Evolutionary conservation across 1,140 invertebrate species (phyloP).

Genomic region (Eubasilissa regina): DNA sequence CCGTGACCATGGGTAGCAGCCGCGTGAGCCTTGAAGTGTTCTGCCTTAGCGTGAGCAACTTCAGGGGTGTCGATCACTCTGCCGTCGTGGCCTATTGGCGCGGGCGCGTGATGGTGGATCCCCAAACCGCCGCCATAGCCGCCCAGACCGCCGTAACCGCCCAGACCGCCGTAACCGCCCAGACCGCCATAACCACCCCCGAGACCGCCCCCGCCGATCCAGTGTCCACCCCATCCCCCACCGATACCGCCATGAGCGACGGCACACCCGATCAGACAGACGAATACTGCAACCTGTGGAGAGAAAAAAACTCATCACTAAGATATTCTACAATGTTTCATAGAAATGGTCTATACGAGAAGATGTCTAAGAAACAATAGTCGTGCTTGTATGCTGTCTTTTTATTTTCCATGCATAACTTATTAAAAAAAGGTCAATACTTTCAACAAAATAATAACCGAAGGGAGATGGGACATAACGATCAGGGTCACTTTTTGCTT

Average conservation of each 20-base stretch:
- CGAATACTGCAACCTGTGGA: conserved; percentile 10
- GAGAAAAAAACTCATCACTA: background rate
- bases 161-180: conserved; percentile 39
- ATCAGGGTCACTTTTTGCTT: too few relatives aligned
- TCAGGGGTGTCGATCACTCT: conserved; percentile 70
- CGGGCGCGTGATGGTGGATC: conserved; percentile 45
- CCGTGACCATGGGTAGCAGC: conserved; percentile 62
- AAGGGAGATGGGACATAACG: too few relatives aligned
- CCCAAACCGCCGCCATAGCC: conserved; percentile 39
- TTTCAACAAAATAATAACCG: too few relatives aligned
- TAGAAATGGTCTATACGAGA: too few relatives aligned
- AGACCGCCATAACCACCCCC: conserved; percentile 20
- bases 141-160: conserved; percentile 44
- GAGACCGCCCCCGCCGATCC: background rate
- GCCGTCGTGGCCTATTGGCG: conserved; percentile 50
- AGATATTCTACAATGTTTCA: too few relatives aligned
- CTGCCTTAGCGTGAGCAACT: conserved; percentile 70
- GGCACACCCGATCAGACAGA: conserved; percentile 9
- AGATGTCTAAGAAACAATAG: too few relatives aligned
- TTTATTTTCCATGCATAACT: too few relatives aligned
- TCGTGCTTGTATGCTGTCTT: too few relatives aligned
- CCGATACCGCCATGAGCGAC: conserved; percentile 25
- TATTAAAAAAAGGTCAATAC: too few relatives aligned
- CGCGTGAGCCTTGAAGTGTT: conserved; percentile 63
- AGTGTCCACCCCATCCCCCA: conserved; percentile 24